Percentiles rank a stretch among this genome's conserved stretches.
Conservation (phyloP, 2,888 invertebrate genomes). For the Lithosia quadra region DNA sequence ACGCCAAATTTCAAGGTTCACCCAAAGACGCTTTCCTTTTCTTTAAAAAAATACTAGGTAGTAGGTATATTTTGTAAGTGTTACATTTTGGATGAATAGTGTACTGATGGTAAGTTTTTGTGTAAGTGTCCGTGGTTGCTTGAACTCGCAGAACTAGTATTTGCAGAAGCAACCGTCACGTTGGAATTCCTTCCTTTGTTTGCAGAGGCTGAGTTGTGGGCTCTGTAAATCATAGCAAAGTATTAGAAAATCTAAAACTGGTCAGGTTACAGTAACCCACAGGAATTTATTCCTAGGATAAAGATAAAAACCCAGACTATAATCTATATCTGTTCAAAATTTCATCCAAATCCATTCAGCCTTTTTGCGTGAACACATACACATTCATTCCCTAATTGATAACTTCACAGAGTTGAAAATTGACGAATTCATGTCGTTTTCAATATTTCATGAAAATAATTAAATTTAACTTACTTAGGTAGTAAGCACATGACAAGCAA, state of each 20-base stretch:
- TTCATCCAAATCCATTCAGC: too few species aligned
- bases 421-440: neutral
- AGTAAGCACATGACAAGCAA: slow-evolving; percentile 66
- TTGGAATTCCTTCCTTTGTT: neutral
- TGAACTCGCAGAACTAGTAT: slow-evolving; percentile 29
- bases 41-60: too few species aligned
- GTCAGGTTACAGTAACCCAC: neutral
- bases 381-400: too few species aligned
- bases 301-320: neutral
- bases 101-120: slow-evolving; percentile 63
- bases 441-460: neutral
- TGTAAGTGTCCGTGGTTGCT: slow-evolving; percentile 50
- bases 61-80: neutral
- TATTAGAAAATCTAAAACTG: neutral
- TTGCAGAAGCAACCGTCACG: slow-evolving; percentile 20
- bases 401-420: too few species aligned
- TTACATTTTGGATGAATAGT: slow-evolving; percentile 69
- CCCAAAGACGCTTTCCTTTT: neutral
- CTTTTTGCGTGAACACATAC: too few species aligned
- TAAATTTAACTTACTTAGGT: slow-evolving; percentile 55
- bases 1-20: too few species aligned
- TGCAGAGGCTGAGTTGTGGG: neutral
- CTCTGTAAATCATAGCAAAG: neutral
- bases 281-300: neutral
- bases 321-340: too few species aligned